These are phyloP conservation scores for Andrena minutula DNA, from an alignment of 2,888 invertebrate genomes.

Conservation along the genomic window DNA sequence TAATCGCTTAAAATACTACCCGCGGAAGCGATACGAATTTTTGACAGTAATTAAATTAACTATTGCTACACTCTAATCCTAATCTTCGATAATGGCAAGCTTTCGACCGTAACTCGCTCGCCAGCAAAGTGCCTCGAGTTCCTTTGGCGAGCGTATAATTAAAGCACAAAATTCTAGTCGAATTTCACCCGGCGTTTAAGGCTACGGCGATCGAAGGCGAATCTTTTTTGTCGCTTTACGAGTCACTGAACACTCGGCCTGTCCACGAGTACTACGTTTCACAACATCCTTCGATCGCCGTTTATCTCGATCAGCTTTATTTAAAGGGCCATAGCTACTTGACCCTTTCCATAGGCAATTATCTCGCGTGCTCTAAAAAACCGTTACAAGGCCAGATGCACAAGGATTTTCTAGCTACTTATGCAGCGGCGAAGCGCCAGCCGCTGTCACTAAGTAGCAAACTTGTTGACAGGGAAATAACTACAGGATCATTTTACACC, in stretches of 20 bases:
- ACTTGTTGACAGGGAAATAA: not conserved
- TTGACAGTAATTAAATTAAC: too few species aligned
- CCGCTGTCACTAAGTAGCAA: not conserved
- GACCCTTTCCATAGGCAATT: constrained; percentile 45
- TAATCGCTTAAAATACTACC: not conserved
- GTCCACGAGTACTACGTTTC: constrained; percentile 25
- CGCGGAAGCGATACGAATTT: not conserved
- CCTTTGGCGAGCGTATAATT: constrained; percentile 22
- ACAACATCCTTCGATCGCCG: constrained; percentile 21
- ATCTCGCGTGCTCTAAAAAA: constrained; percentile 22
- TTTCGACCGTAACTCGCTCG: not conserved
- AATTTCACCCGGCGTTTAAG: constrained; percentile 40
- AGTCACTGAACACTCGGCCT: constrained; percentile 37
- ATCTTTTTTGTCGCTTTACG: constrained; percentile 48
- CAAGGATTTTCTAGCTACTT: not conserved
- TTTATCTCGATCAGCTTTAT: constrained; percentile 31
- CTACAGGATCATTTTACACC: not conserved
- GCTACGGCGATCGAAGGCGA: constrained; percentile 9
- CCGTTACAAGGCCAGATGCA: constrained; percentile 2
- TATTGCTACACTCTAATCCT: too few species aligned
- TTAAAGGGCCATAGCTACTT: constrained; percentile 57
- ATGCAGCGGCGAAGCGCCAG: not conserved
- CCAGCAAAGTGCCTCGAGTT: not conserved
- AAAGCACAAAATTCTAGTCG: constrained; percentile 4
- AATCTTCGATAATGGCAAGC: not conserved